Conservation (phyloP, 1,140 invertebrate species). For the Rhagoletis zephyria region DNA sequence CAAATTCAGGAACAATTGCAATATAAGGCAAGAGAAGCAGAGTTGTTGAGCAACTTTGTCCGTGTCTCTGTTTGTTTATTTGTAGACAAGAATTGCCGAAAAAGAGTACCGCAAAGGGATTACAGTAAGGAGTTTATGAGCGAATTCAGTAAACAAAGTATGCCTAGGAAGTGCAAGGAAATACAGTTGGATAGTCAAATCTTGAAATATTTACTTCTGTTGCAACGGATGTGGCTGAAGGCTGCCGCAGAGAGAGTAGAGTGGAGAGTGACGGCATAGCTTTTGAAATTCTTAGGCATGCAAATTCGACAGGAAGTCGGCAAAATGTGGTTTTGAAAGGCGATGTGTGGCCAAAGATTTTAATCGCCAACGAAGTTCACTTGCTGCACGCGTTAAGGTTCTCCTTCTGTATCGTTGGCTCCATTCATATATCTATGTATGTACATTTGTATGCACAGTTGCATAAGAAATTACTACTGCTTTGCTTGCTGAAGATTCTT, state of each 20-base stretch:
- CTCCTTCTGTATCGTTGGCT: too few species aligned
- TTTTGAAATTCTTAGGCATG: neutral
- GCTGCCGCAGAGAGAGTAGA: neutral
- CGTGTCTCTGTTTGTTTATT: too few species aligned
- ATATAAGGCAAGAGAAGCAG: neutral
- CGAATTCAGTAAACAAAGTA: neutral
- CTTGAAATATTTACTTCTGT: neutral
- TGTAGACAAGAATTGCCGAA: too few species aligned
- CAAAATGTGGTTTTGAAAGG: conserved; percentile 26
- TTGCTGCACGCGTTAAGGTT: neutral
- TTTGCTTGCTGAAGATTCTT: too few species aligned
- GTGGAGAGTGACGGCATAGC: neutral
- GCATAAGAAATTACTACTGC: too few species aligned
- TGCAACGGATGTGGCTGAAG: neutral
- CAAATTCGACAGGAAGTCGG: neutral
- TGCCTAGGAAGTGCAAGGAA: conserved; percentile 25
- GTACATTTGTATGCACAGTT: too few species aligned
- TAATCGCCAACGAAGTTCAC: neutral
- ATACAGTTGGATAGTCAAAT: neutral
- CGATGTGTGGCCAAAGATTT: neutral
- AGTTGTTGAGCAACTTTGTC: conserved; percentile 13
- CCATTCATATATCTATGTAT: too few species aligned
- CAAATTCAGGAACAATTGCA: neutral
- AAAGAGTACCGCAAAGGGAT: too few species aligned
- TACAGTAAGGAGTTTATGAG: too few species aligned